A percentile compares a stretch with the other conserved stretches of the same genome.
phyloP scores from a whole-genome alignment of 2,888 invertebrate genomes.

The Drosophila borborema region DNA sequence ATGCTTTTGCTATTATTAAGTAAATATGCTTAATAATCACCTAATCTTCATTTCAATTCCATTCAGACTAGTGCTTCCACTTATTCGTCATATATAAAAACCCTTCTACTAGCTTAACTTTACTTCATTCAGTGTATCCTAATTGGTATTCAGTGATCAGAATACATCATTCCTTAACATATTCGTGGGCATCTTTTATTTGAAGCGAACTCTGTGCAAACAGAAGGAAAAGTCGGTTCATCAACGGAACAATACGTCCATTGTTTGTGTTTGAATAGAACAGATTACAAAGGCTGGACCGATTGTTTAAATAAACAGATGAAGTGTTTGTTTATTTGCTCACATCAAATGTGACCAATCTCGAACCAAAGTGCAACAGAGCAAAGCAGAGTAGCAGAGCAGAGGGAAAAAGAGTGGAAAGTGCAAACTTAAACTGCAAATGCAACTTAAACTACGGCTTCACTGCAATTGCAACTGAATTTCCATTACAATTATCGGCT shows the following conservation, averaged over 20 bases:
- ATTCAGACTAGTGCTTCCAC: neutral
- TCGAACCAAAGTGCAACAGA: neutral
- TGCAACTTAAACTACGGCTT: neutral
- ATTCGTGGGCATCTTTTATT: conserved; percentile 10
- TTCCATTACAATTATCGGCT: neutral
- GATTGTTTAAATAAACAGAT: conserved; percentile 39
- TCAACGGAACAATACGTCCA: conserved; percentile 40
- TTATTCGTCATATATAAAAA: neutral
- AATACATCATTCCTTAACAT: neutral
- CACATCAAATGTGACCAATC: conserved; percentile 1
- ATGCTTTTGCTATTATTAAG: neutral
- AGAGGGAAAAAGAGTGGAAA: conserved; percentile 8
- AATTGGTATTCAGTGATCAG: conserved; percentile 8
- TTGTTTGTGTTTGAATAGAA: conserved; percentile 31
- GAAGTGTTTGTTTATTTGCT: conserved; percentile 51
- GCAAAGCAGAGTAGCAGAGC: conserved; percentile 2
- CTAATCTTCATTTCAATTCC: neutral
- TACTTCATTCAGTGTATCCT: neutral
- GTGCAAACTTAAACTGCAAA: conserved; percentile 6
- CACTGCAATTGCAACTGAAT: neutral
- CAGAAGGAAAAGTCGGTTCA: neutral
- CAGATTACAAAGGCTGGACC: conserved; percentile 26
- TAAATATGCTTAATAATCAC: neutral
- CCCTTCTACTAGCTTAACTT: neutral
- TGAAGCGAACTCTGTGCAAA: neutral